Base-by-base conservation (phyloP, 2,113 vertebrate genomes). In the Lipotes vexillifer region DNA sequence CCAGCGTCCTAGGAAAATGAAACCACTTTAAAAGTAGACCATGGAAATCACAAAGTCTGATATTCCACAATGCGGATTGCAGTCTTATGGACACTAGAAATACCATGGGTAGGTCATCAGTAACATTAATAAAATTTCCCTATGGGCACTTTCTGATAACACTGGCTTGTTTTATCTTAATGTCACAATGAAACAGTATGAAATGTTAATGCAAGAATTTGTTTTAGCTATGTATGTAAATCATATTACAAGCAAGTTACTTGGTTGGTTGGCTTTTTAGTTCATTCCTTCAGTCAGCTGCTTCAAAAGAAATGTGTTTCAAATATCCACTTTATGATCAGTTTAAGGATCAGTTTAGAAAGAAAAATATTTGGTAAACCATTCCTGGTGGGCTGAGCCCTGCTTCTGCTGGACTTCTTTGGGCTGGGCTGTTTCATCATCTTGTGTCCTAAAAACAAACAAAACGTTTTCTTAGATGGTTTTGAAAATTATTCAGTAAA, bases 321-420 rank as follows among this genome's bases (percentile, higher is more conserved):
- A 80, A 68, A 90, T n/a, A 21, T 69, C 44, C 31, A 96, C 52
- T 69, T 66, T 72, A 83, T 85, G 44, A 74, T 57, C 52, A 21
- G n/a, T 33, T 44, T 41, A 59, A 80, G 61, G 74, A 18, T 38
- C 12, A 21, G 38, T 87, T 99, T 97, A 99, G 98, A 99, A 99
- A 93, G 99, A 99, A 98, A 99, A 99, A 97, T 99, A 99, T 96
- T 99, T 99, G 77, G 99, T 99, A 97, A 99, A 99, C 99, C 99
- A 99, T 98, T 99, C 99, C 97, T 99, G 99, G 94, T 99, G 99
- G 31, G 98, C 98, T 84, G 98, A 97, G 80, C 99, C 98, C 97
- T 98, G 99, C 2, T 98, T 99, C 97, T 99, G 99, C 95, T 99
- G 98, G 29, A 97, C 98, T 41, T 98, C 99, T 97, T 99, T 98